Base-by-base conservation (phyloP, 2,797 vertebrate species). In the Tinamus major region DNA sequence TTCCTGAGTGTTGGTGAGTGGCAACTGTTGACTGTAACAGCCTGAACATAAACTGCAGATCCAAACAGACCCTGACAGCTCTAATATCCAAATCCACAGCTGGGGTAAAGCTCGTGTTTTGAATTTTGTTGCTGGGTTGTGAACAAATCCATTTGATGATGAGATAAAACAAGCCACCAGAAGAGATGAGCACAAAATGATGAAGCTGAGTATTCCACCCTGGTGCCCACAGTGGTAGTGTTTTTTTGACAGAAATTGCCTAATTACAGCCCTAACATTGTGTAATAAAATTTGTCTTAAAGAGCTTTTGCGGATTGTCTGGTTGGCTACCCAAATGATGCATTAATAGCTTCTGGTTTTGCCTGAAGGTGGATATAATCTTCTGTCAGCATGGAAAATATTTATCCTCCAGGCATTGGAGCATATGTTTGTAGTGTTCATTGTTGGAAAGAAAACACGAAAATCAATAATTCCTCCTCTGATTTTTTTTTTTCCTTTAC, bases 391-490 rank as follows among this genome's bases (percentile, higher is more conserved):
- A 9, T 69, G 79, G 90, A 75, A 95, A 96, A 83, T 94, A 94
- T 94, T 95, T 95, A 71, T 94, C 90, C 94, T 95, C 26, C 65
- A 94, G 95, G 92, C 92, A 93, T 71, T 89, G 94, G 82, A 94
- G 69, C 95, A 96, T 95, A 92, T 92, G 95, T 90, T 94, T 85
- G 44, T 24, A 23, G 3, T 94, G 88, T 95, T 93, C 85, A 49
- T 89, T 96, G 93, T 94, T 86, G 83, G 92, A 92, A 90, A 78
- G 90, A 75, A 80, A 94, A 83, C 94, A 87, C 8, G 5, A 95
- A 96, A 96, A 96, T 96, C 96, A 92, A 95, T 95, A 95, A 94
- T 94, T 94, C 72, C 65, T 10, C 33, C 75, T 94, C 80, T 65
- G 86, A 65, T 49, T 49, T 31, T 55, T 29, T 29, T 76, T 33